A percentile compares a stretch with the other conserved stretches of the same genome.
These are phyloP conservation scores for Pseudochaenichthys georgianus DNA, from an alignment of 2,797 vertebrate genomes.

Conservation along the genomic window DNA sequence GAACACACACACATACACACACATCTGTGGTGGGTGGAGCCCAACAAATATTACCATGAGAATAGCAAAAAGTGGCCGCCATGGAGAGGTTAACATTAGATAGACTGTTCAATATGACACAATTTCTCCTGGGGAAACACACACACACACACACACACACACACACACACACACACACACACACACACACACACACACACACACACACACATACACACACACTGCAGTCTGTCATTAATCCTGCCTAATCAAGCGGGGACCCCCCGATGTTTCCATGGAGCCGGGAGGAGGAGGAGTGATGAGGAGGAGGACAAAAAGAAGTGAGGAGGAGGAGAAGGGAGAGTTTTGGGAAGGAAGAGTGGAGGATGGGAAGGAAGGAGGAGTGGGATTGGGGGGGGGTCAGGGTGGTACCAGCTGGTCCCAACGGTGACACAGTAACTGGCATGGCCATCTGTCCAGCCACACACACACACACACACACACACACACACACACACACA, in stretches of 20 bases:
- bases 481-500: conserved; percentile 36
- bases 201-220: conserved; percentile 51
- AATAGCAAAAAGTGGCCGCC: conserved; percentile 69
- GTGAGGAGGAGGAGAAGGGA: conserved; percentile 45
- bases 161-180: conserved; percentile 54
- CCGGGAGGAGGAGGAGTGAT: conserved; percentile 62
- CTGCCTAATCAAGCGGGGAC: conserved; percentile 84
- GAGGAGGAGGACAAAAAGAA: conserved; percentile 65
- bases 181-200: conserved; percentile 52
- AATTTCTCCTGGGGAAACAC: conserved; percentile 70
- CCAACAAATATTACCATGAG: conserved; percentile 73
- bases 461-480: conserved; percentile 5
- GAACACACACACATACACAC: conserved; percentile 32
- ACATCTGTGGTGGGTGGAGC: conserved; percentile 74
- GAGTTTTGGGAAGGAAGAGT: conserved; percentile 53
- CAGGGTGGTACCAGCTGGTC: conserved; percentile 75
- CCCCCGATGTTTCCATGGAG: conserved; percentile 63
- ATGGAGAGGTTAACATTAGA: conserved; percentile 77
- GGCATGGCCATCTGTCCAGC: conserved; percentile 82
- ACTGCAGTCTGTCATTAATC: conserved; percentile 80
- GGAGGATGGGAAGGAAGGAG: conserved; percentile 42
- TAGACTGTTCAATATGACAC: conserved; percentile 73
- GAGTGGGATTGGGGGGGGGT: not conserved
- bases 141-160: conserved; percentile 51
- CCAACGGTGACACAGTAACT: conserved; percentile 77